Percentiles rank a stretch among this genome's conserved stretches.
phyloP scores from a whole-genome alignment of 2,797 vertebrate species.

The Meda fulgida region DNA sequence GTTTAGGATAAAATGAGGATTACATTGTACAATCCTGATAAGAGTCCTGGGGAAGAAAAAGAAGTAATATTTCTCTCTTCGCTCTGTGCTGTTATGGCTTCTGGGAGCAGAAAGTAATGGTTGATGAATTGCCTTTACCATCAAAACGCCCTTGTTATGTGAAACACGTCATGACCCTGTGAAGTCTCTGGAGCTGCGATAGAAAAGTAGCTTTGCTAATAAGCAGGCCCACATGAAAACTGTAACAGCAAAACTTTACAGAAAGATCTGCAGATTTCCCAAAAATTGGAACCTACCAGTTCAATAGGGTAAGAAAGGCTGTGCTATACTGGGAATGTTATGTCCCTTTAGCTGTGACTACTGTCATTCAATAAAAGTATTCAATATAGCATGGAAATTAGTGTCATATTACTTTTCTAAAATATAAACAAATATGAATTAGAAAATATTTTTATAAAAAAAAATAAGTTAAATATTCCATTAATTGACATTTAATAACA shows the following conservation, averaged over 20 bases:
- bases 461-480: too few relatives aligned
- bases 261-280: background rate
- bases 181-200: conserved; percentile 20
- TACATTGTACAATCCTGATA: conserved; percentile 10
- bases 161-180: conserved; percentile 7
- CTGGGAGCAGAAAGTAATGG: conserved; percentile 21
- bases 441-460: too few relatives aligned
- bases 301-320: background rate
- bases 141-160: conserved; percentile 36
- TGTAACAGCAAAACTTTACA: background rate
- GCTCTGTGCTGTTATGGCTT: conserved; percentile 14
- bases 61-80: background rate
- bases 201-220: background rate
- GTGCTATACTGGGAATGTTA: background rate
- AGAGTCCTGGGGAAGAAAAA: background rate
- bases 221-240: background rate
- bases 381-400: background rate
- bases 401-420: too few relatives aligned
- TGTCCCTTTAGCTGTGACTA: background rate
- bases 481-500: background rate
- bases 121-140: conserved; percentile 38
- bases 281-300: background rate
- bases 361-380: background rate
- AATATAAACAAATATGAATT: background rate
- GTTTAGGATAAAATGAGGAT: conserved; percentile 12